Conservation (phyloP, 2,113 vertebrate species). For the Cyprinodon brontotheroides region DNA sequence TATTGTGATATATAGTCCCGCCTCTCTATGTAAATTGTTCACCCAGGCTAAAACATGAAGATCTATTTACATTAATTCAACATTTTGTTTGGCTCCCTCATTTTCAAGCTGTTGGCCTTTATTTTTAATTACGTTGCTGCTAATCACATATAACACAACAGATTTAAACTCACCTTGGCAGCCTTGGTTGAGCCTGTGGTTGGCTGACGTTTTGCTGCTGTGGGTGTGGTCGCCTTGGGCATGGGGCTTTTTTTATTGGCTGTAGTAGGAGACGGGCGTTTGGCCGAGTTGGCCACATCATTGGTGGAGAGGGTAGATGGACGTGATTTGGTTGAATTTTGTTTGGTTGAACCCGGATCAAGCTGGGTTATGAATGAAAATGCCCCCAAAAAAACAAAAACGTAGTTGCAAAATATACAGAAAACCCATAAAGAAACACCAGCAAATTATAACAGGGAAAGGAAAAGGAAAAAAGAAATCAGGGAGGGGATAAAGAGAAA, state of each 20-base stretch:
- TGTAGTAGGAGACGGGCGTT: slow-evolving; percentile 78
- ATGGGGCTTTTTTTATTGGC: slow-evolving; percentile 87
- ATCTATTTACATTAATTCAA: neutral
- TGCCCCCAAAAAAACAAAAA: slow-evolving; percentile 34
- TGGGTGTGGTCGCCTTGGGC: slow-evolving; percentile 76
- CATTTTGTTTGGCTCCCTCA: neutral
- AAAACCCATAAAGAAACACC: slow-evolving; percentile 26
- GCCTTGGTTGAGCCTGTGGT: slow-evolving; percentile 61
- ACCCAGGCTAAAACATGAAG: neutral
- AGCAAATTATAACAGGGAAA: slow-evolving; percentile 18
- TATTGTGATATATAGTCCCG: neutral
- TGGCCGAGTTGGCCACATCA: slow-evolving; percentile 77
- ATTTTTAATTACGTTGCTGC: neutral
- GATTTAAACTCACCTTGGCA: slow-evolving; percentile 83
- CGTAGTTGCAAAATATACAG: slow-evolving; percentile 3
- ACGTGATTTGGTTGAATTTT: slow-evolving; percentile 82
- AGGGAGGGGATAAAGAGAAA: slow-evolving; percentile 14
- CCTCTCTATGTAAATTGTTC: neutral
- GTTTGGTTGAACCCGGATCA: slow-evolving; percentile 79
- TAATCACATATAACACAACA: neutral
- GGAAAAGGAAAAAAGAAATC: slow-evolving; percentile 50
- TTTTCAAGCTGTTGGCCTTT: neutral
- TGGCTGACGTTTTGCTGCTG: slow-evolving; percentile 73
- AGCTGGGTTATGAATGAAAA: slow-evolving; percentile 76
- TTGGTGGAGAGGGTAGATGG: slow-evolving; percentile 76